Evolutionary conservation across 2,113 vertebrate genomes (phyloP).

Genomic region (Glareola pratincola): DNA sequence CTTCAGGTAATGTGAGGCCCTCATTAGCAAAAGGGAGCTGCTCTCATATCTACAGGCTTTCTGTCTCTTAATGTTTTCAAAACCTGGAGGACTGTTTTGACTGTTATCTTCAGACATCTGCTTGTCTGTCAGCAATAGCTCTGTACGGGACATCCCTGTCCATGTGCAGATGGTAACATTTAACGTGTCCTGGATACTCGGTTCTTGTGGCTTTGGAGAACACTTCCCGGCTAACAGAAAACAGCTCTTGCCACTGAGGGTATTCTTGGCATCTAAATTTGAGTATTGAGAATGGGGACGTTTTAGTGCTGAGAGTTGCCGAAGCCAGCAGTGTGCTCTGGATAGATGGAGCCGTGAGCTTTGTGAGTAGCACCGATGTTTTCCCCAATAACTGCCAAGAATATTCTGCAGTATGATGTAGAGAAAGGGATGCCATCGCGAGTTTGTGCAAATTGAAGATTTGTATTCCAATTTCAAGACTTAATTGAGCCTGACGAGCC

Average conservation of each 20-base stretch:
- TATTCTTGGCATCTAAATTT: not conserved
- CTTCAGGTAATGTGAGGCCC: not conserved
- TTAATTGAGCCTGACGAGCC: not conserved
- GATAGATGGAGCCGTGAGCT: not conserved
- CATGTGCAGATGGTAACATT: not conserved
- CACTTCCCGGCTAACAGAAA: not conserved
- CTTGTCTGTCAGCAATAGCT: not conserved
- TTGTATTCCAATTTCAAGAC: not conserved
- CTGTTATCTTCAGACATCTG: not conserved
- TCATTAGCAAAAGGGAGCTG: fast-evolving
- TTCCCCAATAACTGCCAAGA: not conserved
- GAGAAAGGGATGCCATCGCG: fast-evolving
- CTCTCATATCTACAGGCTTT: not conserved
- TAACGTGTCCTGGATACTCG: not conserved
- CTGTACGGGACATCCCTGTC: not conserved
- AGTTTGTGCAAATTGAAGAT: not conserved
- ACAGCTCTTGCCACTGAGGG: not conserved
- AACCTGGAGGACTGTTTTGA: not conserved
- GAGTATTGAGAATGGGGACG: not conserved
- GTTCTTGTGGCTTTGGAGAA: not conserved
- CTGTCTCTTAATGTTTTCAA: not conserved
- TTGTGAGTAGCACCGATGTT: not conserved
- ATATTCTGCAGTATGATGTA: not conserved
- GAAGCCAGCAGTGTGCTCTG: not conserved
- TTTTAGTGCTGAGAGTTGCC: not conserved